Evolutionary conservation across 2,888 invertebrate genomes (phyloP), one percentile per base, ranked within the genome.

Genomic region (Spilosoma lubricipeda): DNA sequence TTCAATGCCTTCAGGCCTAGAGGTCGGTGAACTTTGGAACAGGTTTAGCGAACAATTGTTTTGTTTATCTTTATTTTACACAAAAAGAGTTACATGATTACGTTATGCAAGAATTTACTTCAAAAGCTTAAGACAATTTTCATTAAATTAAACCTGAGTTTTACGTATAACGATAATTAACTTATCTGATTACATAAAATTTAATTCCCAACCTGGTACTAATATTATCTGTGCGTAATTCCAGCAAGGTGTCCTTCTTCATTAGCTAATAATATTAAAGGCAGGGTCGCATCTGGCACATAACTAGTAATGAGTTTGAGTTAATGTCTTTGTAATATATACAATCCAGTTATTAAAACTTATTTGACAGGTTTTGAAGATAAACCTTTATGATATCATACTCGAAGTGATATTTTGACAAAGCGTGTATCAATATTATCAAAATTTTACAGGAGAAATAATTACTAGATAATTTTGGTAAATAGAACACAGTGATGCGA

Each of bases 201-300:
- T 56, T 33, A 56, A 56, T 56, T 39, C 36, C 15, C 23, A 36
- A 69, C 56, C 69, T 56, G 69, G 30, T 27, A 70, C 30, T 45
- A 42, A 59, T 56, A 27, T 59, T 70, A n/a, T 13, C 52, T 27
- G 3, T n/a, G 9, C 33, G 36, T 69, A 70, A 74, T 75, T 69
- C 52, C 33, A 23, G 13, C 39, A 56, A 68, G 65, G 48, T 69
- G 33, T 42, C 30, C 72, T 72, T 73, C 68, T 52, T 66, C 70
- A 66, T 73, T 73, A 48, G 59, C 72, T 72, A 72, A 76, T 76
- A 65, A 76, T 73, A 45, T 66, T 66, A 70, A 70, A 70, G 76
- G 71, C 42, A 70, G 65, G 36, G 64, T 33, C 27, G 71, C 71
- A 71, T 73, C 74, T 75, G 70, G 36, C 23, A 30, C 56, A 36